Percentiles rank a stretch among this genome's conserved stretches.
phyloP scores from a whole-genome alignment of 2,113 vertebrate species.

The Camelus dromedarius region DNA sequence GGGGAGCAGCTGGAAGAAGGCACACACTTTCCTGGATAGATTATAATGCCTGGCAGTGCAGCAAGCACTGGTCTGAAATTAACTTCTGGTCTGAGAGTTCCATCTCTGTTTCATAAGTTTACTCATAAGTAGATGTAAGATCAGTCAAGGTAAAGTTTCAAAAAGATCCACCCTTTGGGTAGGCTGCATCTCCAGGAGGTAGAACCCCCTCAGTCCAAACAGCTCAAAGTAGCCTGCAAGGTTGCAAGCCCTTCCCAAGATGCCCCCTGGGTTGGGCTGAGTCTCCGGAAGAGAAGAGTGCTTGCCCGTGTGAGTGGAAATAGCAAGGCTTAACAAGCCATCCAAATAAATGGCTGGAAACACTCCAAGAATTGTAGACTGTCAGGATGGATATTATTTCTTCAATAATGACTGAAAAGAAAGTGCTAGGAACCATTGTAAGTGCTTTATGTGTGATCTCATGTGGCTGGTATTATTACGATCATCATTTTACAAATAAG shows the following conservation, averaged over 20 bases:
- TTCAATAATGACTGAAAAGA: slow-evolving; percentile 17
- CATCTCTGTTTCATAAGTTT: slow-evolving; percentile 40
- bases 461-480: neutral
- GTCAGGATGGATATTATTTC: neutral
- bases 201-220: slow-evolving; percentile 49
- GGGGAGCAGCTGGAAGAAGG: neutral
- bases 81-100: slow-evolving; percentile 54
- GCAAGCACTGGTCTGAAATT: slow-evolving; percentile 66
- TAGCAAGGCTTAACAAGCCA: slow-evolving; percentile 13
- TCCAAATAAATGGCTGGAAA: slow-evolving; percentile 41
- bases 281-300: neutral
- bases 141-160: slow-evolving; percentile 68
- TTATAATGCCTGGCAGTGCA: neutral
- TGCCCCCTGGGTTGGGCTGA: neutral
- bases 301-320: neutral
- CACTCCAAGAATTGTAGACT: slow-evolving; percentile 6
- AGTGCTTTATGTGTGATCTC: neutral
- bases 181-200: slow-evolving; percentile 46
- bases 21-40: neutral
- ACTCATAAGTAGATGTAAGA: slow-evolving; percentile 78
- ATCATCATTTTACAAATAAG: slow-evolving; percentile 36
- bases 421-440: neutral
- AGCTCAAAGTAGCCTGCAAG: slow-evolving; percentile 31
- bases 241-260: neutral
- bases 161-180: slow-evolving; percentile 59